Conservation (phyloP, 2,797 vertebrate species). For the Gobio occitaniae region DNA sequence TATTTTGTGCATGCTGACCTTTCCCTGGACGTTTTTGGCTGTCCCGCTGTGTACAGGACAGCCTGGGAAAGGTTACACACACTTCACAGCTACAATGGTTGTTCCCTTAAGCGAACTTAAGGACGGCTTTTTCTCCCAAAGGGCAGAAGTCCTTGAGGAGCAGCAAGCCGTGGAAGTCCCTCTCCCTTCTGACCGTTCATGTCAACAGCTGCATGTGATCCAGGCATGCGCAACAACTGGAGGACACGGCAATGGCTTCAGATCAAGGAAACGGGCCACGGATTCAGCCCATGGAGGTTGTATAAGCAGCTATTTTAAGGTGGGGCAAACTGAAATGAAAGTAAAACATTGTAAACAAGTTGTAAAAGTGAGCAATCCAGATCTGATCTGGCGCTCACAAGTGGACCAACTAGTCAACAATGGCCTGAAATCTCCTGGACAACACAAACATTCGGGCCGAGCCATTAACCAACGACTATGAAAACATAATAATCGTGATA, state of each 20-base stretch:
- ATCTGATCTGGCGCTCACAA: not conserved
- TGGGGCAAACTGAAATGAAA: slow-evolving; percentile 7
- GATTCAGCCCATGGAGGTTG: not conserved
- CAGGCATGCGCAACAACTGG: slow-evolving; percentile 39
- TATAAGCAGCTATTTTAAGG: not conserved
- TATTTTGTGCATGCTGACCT: slow-evolving; percentile 50
- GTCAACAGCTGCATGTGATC: slow-evolving; percentile 29
- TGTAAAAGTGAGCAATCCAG: not conserved
- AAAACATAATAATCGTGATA: not conserved
- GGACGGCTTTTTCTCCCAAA: not conserved
- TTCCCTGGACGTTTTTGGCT: slow-evolving; percentile 30
- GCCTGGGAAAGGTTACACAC: slow-evolving; percentile 30
- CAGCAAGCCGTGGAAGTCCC: not conserved
- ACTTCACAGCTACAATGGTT: slow-evolving; percentile 3
- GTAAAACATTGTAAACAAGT: not conserved
- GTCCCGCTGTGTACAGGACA: not conserved
- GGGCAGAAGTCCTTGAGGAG: not conserved
- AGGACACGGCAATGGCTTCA: slow-evolving; percentile 4
- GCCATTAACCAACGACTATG: not conserved
- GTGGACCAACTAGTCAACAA: not conserved
- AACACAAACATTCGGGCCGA: not conserved
- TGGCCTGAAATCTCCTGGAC: not conserved
- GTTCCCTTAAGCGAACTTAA: not conserved
- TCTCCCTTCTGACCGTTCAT: not conserved
- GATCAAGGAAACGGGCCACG: not conserved